These are phyloP conservation scores for Drosophila arawakana DNA, from an alignment of 1,140 invertebrate genomes.

Conservation along the genomic window DNA sequence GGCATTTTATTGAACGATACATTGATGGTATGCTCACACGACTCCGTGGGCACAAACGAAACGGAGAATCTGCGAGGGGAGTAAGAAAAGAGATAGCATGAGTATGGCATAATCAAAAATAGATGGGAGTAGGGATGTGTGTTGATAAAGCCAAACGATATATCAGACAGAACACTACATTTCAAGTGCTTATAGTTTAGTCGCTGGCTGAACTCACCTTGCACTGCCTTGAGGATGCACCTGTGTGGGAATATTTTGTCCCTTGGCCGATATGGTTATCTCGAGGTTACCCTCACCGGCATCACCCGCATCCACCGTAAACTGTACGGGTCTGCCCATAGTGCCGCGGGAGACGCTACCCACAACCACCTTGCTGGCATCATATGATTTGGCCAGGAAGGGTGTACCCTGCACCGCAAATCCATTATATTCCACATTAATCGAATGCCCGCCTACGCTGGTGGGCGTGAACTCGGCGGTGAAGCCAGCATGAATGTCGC, in stretches of 20 bases:
- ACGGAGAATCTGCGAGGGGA: slow-evolving; percentile 92
- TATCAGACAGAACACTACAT: too few species aligned
- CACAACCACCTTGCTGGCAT: slow-evolving; percentile 94
- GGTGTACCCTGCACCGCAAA: slow-evolving; percentile 95
- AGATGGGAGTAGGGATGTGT: too few species aligned
- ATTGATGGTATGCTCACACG: slow-evolving; percentile 96
- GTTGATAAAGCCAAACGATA: too few species aligned
- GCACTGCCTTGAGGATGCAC: slow-evolving; percentile 95
- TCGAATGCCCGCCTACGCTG: slow-evolving; percentile 95
- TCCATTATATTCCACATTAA: slow-evolving; percentile 96
- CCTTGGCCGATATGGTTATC: slow-evolving; percentile 97
- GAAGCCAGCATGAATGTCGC: slow-evolving; percentile 93
- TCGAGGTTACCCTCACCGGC: slow-evolving; percentile 99
- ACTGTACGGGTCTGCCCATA: slow-evolving; percentile 94
- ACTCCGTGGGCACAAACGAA: slow-evolving; percentile 96
- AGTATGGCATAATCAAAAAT: not conserved
- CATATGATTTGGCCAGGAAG: slow-evolving; percentile 96
- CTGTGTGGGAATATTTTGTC: slow-evolving; percentile 97
- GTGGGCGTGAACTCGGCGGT: slow-evolving; percentile 96
- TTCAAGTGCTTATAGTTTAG: too few species aligned
- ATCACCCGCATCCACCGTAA: slow-evolving; percentile 97
- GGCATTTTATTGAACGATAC: slow-evolving; percentile 98
- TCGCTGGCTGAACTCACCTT: slow-evolving; percentile 60
- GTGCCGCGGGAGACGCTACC: slow-evolving; percentile 91
- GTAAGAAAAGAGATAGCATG: not conserved